phyloP scores from a whole-genome alignment of 2,113 vertebrate species.

The Thamnophis sirtalis region DNA sequence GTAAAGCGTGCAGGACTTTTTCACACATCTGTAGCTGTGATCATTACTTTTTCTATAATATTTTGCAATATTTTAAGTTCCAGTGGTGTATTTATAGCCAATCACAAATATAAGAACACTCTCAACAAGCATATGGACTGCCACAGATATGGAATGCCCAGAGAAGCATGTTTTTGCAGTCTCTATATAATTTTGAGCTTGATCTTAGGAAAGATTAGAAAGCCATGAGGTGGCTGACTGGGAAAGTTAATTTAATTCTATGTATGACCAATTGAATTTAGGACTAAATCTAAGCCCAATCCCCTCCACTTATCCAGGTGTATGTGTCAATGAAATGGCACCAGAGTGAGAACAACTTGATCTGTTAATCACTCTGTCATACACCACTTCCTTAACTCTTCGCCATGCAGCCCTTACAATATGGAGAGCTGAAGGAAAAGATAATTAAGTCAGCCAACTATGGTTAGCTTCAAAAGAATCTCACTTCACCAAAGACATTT shows the following conservation, averaged over 20 bases:
- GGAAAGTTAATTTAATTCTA: not conserved
- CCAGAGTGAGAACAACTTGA: not conserved
- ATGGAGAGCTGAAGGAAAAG: not conserved
- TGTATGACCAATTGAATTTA: not conserved
- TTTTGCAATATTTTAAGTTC: not conserved
- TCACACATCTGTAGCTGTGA: not conserved
- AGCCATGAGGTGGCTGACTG: not conserved
- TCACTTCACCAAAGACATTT: not conserved
- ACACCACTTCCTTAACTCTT: not conserved
- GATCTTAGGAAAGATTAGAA: not conserved
- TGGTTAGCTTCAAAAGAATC: not conserved
- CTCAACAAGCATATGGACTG: not conserved
- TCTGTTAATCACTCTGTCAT: not conserved
- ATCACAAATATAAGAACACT: not conserved
- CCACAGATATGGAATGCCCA: not conserved
- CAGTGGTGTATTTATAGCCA: not conserved
- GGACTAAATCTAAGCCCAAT: not conserved
- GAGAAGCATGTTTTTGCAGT: not conserved
- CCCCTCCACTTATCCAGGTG: not conserved
- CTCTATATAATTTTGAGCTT: not conserved
- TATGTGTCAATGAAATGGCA: not conserved
- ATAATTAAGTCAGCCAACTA: not conserved
- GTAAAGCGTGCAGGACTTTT: too few species aligned
- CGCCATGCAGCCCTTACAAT: not conserved
- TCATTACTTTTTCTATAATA: not conserved